Base-by-base conservation (phyloP, 2,797 vertebrate genomes). In the Phalloptychus januarius region DNA sequence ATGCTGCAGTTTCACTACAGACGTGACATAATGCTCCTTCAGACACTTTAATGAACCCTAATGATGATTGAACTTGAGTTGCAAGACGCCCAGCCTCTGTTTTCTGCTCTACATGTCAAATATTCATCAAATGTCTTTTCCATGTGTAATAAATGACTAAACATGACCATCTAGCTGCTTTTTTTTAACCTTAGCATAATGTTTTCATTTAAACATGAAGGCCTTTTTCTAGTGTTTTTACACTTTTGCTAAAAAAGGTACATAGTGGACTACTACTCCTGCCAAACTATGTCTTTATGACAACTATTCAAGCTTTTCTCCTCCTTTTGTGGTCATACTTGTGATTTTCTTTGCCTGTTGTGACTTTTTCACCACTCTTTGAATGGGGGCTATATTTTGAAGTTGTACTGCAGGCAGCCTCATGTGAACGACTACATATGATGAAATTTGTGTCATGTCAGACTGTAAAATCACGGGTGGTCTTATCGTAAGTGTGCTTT, bases 21-120 rank as follows among this genome's bases (percentile, higher is more conserved):
- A 92, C 83, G 7, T 86, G 85, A 92, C 87, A 79, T 73, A 87
- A 87, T 86, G 70, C 74, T 83, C 38, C 40, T 52, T 83, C 25
- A 76, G 13, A 86, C 65, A 77, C 75, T 91, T 80, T 86, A 87
- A 90, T 87, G 83, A 85, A 76, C 58, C 83, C 31, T 42, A 44
- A 33, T 61, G 67, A 83, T 81, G 85, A 78, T 77, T 44, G 71
- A 42, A 71, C 2, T 40, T 56, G 46, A 72, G 52, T 58, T 71
- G 69, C 65, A 54, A 52, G 33, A 76, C n/a, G 36, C 71, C 72
- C 28, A 52, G 48, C 74, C 38, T 80, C 82, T 85, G 82, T 78
- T 86, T 90, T 84, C 54, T 79, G 71, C 56, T 87, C 88, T 77
- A 78, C 71, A 40, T 54, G 28, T 70, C 50, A 74, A 25, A 31